phyloP scores from a whole-genome alignment of 2,797 vertebrate genomes.

The Cossypha dichroa region DNA sequence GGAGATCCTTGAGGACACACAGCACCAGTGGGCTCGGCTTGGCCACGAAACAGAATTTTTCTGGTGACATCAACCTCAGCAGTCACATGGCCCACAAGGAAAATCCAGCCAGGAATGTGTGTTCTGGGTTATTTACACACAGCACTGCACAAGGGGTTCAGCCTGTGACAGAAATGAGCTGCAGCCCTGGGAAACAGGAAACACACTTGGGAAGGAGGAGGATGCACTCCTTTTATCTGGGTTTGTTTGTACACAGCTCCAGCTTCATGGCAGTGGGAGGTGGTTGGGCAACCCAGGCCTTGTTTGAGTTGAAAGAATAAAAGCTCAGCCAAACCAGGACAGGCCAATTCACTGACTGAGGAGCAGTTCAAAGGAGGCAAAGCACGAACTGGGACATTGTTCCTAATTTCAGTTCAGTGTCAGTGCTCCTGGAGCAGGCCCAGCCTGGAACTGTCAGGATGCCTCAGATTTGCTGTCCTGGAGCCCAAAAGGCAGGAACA shows the following conservation, averaged over 20 bases:
- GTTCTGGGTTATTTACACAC: not conserved
- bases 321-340: not conserved
- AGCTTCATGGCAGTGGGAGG: not conserved
- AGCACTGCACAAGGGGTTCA: not conserved
- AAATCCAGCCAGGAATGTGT: conserved; percentile 16
- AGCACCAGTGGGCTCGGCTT: not conserved
- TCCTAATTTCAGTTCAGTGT: not conserved
- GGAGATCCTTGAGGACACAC: not conserved
- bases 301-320: not conserved
- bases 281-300: not conserved
- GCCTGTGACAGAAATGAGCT: not conserved
- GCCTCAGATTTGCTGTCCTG: not conserved
- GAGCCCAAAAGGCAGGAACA: not conserved
- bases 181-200: conserved; percentile 39
- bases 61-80: not conserved
- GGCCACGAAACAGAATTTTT: not conserved
- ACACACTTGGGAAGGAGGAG: not conserved
- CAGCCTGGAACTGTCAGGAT: not conserved
- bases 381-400: not conserved
- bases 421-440: not conserved
- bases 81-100: not conserved
- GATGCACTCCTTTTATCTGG: not conserved
- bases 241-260: not conserved
- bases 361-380: not conserved
- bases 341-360: not conserved